A percentile compares a stretch with the other conserved stretches of the same genome.
Conservation (phyloP, 2,797 vertebrate genomes). For the Adelosebastes latens region DNA sequence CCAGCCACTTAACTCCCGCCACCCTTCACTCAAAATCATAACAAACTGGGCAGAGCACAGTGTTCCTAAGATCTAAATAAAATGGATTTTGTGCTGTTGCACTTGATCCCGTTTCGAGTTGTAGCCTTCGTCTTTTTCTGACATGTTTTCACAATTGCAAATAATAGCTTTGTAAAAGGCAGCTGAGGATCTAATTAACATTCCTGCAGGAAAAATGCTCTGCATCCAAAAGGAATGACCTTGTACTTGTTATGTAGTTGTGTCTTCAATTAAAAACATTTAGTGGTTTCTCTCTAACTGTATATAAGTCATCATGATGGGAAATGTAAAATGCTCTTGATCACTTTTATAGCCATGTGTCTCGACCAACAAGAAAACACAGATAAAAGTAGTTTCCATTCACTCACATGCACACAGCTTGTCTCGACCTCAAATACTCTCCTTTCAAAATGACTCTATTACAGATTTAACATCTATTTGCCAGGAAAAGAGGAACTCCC, state of each 20-base stretch:
- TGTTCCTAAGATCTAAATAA: neutral
- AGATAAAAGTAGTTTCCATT: slow-evolving; percentile 16
- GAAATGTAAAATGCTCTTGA: slow-evolving; percentile 36
- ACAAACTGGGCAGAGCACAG: slow-evolving; percentile 1
- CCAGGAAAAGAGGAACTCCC: neutral
- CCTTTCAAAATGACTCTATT: neutral
- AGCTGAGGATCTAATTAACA: neutral
- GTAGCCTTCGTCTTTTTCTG: neutral
- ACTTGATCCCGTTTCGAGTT: neutral
- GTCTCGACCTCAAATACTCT: neutral
- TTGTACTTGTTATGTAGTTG: slow-evolving; percentile 16
- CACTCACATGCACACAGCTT: neutral
- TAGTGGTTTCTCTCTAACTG: slow-evolving; percentile 24
- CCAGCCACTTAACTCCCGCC: neutral
- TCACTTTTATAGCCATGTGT: slow-evolving; percentile 37
- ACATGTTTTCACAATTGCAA: neutral
- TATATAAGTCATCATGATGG: slow-evolving; percentile 21
- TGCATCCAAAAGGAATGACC: slow-evolving; percentile 30
- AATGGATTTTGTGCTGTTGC: neutral
- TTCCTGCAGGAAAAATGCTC: slow-evolving; percentile 1
- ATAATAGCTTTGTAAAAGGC: neutral
- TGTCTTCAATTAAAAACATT: slow-evolving; percentile 49
- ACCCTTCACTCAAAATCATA: slow-evolving; percentile 1
- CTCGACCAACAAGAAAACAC: slow-evolving; percentile 25
- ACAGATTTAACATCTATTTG: neutral